Base-by-base conservation (phyloP, 1,140 invertebrate genomes). In the Macrotrachela quadricornifera region DNA sequence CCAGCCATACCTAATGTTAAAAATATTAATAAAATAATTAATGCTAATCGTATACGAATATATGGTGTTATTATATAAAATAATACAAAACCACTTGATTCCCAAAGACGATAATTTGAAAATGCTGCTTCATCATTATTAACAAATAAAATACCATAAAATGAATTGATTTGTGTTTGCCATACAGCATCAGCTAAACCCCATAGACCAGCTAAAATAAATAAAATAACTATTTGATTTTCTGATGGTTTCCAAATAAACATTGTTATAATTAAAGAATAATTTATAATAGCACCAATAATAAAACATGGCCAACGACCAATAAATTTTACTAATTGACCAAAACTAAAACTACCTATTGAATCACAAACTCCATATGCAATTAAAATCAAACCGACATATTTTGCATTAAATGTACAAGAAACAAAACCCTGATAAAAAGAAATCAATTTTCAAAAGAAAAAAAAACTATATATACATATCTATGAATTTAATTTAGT, bases 331-430 rank as follows among this genome's bases (percentile, higher is more conserved):
- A 92, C 87, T 39, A 90, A 72, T 0, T 83, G 80, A 1, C 88
- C 86, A 63, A 90, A 91, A 3, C 82, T 67, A 15, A 91, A 71
- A 3, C 84, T 90, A 63, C 83, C 87, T 11, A 82, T 68, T 0
- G 86, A 83, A 63, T 91, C 86, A 1, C 83, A 81, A 0, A 85
- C 80, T 3, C 86, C 87, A 64, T 90, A 91, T 63, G 83, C 86
- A 61, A 92, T 88, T 80, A 92, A 85, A 12, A 94, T 84, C 65
- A 84, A 91, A 43, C 87, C 88, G 18, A 95, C 84, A 55, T 79
- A 79, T 58, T 82, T 16, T 14, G 46, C 11, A 36, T 16, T 18
- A 11, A 30, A 36, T 9, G 51, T n/a, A 52, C 51, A 52, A 17
- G 51, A 15, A 1, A 52, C 21, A 47, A 52, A 52, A 14, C 43